phyloP scores from a whole-genome alignment of 2,797 vertebrate genomes.

The Melanogrammus aeglefinus region DNA sequence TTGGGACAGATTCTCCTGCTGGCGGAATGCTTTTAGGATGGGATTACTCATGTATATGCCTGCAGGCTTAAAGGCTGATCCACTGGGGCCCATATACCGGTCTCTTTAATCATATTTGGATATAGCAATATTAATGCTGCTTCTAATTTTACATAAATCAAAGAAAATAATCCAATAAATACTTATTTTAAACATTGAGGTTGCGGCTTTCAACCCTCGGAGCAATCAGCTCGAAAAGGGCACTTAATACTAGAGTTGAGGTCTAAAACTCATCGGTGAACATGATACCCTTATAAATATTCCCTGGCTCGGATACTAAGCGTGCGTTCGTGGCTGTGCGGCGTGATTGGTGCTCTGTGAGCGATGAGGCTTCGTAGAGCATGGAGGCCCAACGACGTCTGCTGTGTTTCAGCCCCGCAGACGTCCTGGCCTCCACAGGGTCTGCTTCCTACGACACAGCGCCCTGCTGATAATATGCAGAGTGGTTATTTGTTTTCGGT shows the following conservation, averaged over 20 bases:
- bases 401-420: not conserved
- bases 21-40: not conserved
- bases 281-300: not conserved
- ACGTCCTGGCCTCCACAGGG: not conserved
- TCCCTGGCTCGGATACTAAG: not conserved
- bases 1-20: not conserved
- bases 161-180: not conserved
- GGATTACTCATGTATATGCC: slow-evolving; percentile 1
- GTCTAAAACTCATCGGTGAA: not conserved
- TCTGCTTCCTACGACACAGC: not conserved
- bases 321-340: not conserved
- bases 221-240: not conserved
- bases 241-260: not conserved
- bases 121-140: not conserved
- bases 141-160: not conserved
- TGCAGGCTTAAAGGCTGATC: not conserved
- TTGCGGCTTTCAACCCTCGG: not conserved
- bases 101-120: slow-evolving; percentile 1
- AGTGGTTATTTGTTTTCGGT: not conserved
- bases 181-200: not conserved
- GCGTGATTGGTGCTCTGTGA: too few relatives aligned
- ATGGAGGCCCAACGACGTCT: not conserved
- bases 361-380: not conserved
- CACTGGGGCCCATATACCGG: not conserved
- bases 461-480: not conserved